Evolutionary conservation across 2,113 vertebrate genomes (phyloP), one percentile per base, ranked within the genome.

Genomic region (Theristicus caerulescens): DNA sequence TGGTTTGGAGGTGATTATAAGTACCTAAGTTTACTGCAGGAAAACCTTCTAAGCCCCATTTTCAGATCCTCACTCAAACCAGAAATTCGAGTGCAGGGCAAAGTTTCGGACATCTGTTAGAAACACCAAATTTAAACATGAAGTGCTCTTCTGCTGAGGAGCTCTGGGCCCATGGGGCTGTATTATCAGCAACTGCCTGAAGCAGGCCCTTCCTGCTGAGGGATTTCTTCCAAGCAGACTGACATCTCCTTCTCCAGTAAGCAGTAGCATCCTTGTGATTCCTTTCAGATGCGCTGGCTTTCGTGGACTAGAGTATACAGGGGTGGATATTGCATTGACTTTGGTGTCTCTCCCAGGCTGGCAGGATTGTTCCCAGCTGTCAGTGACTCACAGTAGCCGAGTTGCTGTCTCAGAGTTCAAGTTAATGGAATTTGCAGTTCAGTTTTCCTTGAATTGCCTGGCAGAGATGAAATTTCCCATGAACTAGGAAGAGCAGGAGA

Each of bases 311-410:
- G 27, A 27, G n/a, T 57, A 16, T 55, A 40, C 0, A 4, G 49
- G 47, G 47, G 59, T 71, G 65, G 77, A 47, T 81, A 46, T 32
- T 90, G 58, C 67, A 19, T 14, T 85, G 80, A 62, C 71, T 78
- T 91, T 88, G 58, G 36, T 91, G 73, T 90, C 26, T 91, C 19
- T 95, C 81, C 81, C 80, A 55, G 11, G 73, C 4, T 93, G 91
- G 78, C 90, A 96, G 84, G 78, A 52, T 87, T 91, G 58, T 95
- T 95, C 76, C 88, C 86, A 91, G 94, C 96, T 97, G 95, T 82
- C 70, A 62, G 81, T 97, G 96, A 95, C 92, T 97, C 94, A 96
- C 88, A 90, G 90, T 88, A 92, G 92, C 76, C 2, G 16, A 90
- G 82, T 24, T 94, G 46, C 55, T 86, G 69, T 93, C 82, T 88